Base-by-base conservation (phyloP, 2,797 vertebrate species). In the Takifugu rubripes region DNA sequence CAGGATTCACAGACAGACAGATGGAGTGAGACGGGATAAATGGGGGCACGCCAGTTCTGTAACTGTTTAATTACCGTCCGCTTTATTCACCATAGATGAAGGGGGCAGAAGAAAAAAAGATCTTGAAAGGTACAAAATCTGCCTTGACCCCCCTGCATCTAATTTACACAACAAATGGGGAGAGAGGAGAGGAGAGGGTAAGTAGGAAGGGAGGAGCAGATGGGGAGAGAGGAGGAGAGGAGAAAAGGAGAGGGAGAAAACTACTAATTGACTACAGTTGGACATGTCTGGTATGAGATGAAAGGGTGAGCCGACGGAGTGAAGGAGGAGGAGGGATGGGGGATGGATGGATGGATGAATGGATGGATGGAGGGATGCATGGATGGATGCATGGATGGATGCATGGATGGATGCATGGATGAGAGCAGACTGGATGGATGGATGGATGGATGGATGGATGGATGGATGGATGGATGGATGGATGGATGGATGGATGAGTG, bases 101-200 rank as follows among this genome's bases (percentile, higher is more conserved):
- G 71, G 64, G 44, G 16, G n/a, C 6, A 58, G 66, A 25, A 49
- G 51, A 79, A 68, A 60, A 81, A 71, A 70, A 70, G 77, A 75
- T 72, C 83, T 83, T 77, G 81, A 84, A 85, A 78, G 83, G 84
- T 79, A 72, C 78, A 80, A 88, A 89, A 89, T 86, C 83, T 88
- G 86, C 88, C 84, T 83, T 71, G 85, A 83, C 77, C 81, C 78
- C 74, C 83, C 50, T 71, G 89, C 89, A 89, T 90, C 84, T 85
- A 88, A 91, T 92, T 91, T 90, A 90, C 86, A 90, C 88, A 90
- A 88, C 86, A 90, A 90, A 91, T 81, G 87, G 72, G 81, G 74
- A 81, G 79, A 77, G 79, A 75, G 82, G 83, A 80, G 71, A 78
- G 77, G 76, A 86, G 78, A 82, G 75, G 70, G 81, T 60, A 75